Base-by-base conservation (phyloP, 2,888 invertebrate genomes). In the Bombylius discolor region DNA sequence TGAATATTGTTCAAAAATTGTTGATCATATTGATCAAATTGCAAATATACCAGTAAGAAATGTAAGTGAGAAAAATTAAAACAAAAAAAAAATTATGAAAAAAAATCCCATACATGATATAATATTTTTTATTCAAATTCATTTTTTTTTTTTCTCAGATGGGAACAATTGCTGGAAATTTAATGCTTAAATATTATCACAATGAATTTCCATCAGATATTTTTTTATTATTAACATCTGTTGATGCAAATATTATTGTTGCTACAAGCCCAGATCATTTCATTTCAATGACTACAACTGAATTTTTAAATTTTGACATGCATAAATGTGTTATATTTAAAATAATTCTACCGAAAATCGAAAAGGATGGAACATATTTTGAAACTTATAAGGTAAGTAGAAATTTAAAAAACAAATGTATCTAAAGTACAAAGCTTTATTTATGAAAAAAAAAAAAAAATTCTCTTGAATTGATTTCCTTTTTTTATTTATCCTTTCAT, bases 181-280 rank as follows among this genome's bases (percentile, higher is more conserved):
- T 85, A 49, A 81, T 81, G 75, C 74, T 82, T 58, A 85, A 85
- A 66, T 76, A 83, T 64, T 64, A 72, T n/a, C 76, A 83, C 61
- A 74, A 69, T 11, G 81, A 81, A 50, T 85, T 85, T 66, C 79
- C 80, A 6, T 85, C 85, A 0, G 85, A 85, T 64, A 63, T 84
- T 6, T 83, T 79, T 63, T 65, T 82, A 4, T 62, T 75, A 5
- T 62, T 75, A 0, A 69, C 58, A 53, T 54, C 58, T 31, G 47
- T 56, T 34, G 60, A 63, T 62, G 59, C 57, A 33, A 49, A 39
- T 44, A 47, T 64, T 5, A 77, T 78, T 50, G 66, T 81, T 54
- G 64, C 81, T 3, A 58, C 70, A 8, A 42, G 45, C 42, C 23
- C 51, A 23, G 47, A 32, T 5, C 12, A 47, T 14, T 33, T n/a